A percentile compares a stretch with the other conserved stretches of the same genome.
phyloP scores from a whole-genome alignment of 2,888 invertebrate genomes.

The Linnaemya vulpina region DNA sequence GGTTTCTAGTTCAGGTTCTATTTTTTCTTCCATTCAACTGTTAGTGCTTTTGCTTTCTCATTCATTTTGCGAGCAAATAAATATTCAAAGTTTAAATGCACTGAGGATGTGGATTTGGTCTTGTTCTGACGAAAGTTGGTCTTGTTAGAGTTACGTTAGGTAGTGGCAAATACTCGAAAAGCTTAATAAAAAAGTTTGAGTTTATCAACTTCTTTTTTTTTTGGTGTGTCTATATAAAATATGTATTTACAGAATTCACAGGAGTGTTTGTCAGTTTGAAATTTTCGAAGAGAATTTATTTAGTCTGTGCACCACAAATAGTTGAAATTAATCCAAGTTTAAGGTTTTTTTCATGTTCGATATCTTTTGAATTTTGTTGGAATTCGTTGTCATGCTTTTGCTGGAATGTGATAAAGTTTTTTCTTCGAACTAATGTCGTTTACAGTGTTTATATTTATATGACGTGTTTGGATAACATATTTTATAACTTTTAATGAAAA shows the following conservation, averaged over 20 bases:
- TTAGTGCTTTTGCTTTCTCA: neutral
- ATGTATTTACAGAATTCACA: conserved; percentile 2
- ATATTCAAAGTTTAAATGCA: conserved; percentile 56
- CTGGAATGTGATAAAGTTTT: neutral
- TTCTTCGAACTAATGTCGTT: neutral
- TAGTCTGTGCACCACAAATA: conserved; percentile 8
- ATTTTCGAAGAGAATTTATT: conserved; percentile 13
- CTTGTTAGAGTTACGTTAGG: conserved; percentile 7
- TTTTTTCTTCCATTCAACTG: neutral
- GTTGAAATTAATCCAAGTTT: conserved; percentile 27
- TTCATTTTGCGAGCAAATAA: conserved; percentile 48
- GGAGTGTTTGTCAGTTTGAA: conserved; percentile 35
- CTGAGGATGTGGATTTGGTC: conserved; percentile 50
- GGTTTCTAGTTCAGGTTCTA: conserved; percentile 32
- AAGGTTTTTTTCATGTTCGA: neutral
- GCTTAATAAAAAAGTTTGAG: conserved; percentile 49
- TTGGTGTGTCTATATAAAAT: neutral
- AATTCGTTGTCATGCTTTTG: neutral
- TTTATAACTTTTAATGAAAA: neutral
- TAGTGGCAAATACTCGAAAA: neutral
- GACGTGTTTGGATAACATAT: neutral
- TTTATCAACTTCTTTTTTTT: conserved; percentile 22
- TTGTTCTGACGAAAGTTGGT: conserved; percentile 47
- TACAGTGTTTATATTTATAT: neutral
- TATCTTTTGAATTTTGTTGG: neutral